These are phyloP conservation scores for Nemapogon koenigi DNA, from an alignment of 2,888 invertebrate genomes.

Conservation along the genomic window DNA sequence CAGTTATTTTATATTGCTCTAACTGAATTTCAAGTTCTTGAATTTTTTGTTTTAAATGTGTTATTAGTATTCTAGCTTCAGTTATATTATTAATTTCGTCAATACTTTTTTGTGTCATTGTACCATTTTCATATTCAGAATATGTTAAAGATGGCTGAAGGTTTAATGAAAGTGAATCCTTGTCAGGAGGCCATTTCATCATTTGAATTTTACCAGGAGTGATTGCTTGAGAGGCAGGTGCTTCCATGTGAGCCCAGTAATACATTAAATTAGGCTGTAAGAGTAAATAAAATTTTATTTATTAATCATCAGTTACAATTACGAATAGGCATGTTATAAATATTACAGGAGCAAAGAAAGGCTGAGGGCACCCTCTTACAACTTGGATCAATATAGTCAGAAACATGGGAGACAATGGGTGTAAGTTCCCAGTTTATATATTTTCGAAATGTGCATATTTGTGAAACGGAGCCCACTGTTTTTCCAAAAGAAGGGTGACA, in stretches of 20 bases:
- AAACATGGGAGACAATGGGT: too few species aligned
- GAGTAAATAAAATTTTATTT: neutral
- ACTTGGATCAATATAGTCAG: too few species aligned
- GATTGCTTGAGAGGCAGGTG: constrained; percentile 68
- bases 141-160: constrained; percentile 27
- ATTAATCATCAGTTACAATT: too few species aligned
- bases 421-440: too few species aligned
- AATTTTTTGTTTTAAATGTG: constrained; percentile 39
- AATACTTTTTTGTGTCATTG: constrained; percentile 38
- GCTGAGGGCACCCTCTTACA: too few species aligned
- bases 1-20: constrained; percentile 40
- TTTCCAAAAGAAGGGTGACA: too few species aligned
- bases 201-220: constrained; percentile 79
- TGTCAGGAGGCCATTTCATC: constrained; percentile 75
- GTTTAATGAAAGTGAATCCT: constrained; percentile 26
- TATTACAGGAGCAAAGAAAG: too few species aligned
- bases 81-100: constrained; percentile 44
- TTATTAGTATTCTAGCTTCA: constrained; percentile 43
- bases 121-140: constrained; percentile 29
- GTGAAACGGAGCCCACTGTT: too few species aligned
- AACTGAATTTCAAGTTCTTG: constrained; percentile 44
- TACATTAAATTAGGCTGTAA: constrained; percentile 88
- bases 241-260: constrained; percentile 86
- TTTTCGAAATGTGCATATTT: too few species aligned
- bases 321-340: too few species aligned